Percentiles rank a stretch among this genome's conserved stretches.
phyloP scores from a whole-genome alignment of 1,140 invertebrate species.

The Dreissena polymorpha region DNA sequence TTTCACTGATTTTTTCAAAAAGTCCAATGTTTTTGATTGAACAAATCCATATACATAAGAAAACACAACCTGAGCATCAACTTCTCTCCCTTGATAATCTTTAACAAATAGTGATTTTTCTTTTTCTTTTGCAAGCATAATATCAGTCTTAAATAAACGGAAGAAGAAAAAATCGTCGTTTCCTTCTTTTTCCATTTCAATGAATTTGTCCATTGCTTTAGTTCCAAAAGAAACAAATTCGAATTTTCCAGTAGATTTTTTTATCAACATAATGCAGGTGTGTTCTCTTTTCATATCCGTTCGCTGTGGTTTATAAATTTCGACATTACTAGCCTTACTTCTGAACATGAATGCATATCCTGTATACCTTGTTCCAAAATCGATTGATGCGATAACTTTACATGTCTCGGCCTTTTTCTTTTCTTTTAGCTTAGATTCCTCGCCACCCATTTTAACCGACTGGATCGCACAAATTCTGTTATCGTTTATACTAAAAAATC shows the following conservation, averaged over 20 bases:
- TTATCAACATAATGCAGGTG: conserved; percentile 11
- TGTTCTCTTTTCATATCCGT: conserved; percentile 7
- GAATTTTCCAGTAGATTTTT: neutral
- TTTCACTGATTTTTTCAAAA: neutral
- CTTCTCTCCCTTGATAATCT: neutral
- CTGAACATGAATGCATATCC: conserved; percentile 43
- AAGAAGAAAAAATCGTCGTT: conserved; percentile 27
- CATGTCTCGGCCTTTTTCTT: neutral
- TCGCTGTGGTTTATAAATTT: too few species aligned
- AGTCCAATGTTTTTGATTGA: neutral
- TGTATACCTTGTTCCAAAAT: conserved; percentile 50
- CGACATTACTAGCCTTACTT: neutral
- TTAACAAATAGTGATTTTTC: neutral
- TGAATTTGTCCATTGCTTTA: conserved; percentile 24
- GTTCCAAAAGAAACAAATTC: conserved; percentile 27
- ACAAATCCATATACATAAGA: neutral
- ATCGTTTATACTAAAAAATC: too few species aligned
- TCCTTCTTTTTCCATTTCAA: neutral
- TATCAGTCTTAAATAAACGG: conserved; percentile 40
- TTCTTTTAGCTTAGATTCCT: neutral
- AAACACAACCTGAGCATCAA: neutral
- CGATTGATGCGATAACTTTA: conserved; percentile 37
- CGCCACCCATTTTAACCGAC: neutral
- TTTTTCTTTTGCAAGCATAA: conserved; percentile 16
- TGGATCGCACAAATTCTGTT: too few species aligned